Percentiles rank a stretch among this genome's conserved stretches.
phyloP scores from a whole-genome alignment of 2,888 invertebrate species.

The Nemurella pictetii region DNA sequence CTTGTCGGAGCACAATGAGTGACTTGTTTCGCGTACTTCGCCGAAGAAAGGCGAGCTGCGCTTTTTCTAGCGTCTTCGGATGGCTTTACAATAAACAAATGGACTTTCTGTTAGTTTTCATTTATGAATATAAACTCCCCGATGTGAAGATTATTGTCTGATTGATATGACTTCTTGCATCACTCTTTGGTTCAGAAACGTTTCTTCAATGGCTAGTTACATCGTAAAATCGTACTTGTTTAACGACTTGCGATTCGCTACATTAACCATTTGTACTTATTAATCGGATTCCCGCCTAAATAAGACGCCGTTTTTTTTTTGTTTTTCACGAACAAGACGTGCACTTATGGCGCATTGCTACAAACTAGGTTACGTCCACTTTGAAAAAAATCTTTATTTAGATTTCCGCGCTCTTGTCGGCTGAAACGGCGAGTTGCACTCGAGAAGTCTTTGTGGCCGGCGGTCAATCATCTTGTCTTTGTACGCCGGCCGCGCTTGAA shows the following conservation, averaged over 20 bases:
- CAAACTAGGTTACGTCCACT: not conserved
- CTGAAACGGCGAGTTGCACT: not conserved
- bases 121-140: not conserved
- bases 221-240: not conserved
- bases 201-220: not conserved
- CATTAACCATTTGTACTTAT: not conserved
- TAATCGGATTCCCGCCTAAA: not conserved
- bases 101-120: constrained; percentile 27
- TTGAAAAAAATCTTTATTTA: not conserved
- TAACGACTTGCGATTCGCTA: not conserved
- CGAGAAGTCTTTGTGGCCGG: not conserved
- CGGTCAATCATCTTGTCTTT: constrained; percentile 24
- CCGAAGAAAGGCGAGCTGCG: not conserved
- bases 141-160: constrained; percentile 16
- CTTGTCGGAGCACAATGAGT: not conserved
- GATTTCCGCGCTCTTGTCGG: not conserved
- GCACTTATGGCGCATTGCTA: not conserved
- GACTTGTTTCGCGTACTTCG: not conserved
- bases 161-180: not conserved
- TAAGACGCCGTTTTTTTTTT: not conserved
- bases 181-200: too few relatives aligned
- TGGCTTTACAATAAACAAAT: constrained; percentile 32
- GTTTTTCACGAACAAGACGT: not conserved
- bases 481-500: not conserved
- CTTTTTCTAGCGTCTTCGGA: constrained; percentile 6